Percentiles rank a stretch among this genome's conserved stretches.
phyloP scores from a whole-genome alignment of 2,888 invertebrate genomes.

The Lacanobia oleracea region DNA sequence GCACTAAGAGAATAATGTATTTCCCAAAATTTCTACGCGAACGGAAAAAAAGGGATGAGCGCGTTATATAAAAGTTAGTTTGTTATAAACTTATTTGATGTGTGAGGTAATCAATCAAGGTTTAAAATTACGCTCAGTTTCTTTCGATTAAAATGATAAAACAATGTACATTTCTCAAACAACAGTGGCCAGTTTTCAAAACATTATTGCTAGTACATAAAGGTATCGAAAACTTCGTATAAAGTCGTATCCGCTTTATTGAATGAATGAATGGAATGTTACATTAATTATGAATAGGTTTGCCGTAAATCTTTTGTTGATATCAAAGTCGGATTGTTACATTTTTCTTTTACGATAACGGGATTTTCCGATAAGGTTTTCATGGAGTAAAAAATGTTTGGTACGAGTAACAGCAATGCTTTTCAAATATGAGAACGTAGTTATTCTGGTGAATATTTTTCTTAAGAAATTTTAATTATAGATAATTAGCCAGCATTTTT shows the following conservation, averaged over 20 bases:
- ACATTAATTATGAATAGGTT: constrained; percentile 33
- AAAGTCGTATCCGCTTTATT: constrained; percentile 11
- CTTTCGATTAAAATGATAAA: neutral
- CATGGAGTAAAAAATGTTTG: neutral
- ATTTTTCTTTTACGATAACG: constrained; percentile 22
- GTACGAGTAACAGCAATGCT: neutral
- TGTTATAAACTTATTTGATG: neutral
- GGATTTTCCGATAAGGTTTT: constrained; percentile 6
- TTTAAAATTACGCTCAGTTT: neutral
- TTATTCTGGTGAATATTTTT: neutral
- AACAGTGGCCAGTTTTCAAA: constrained; percentile 14
- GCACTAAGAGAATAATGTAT: too few species aligned
- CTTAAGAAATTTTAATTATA: neutral
- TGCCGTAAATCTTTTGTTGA: constrained; percentile 30
- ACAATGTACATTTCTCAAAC: constrained; percentile 5
- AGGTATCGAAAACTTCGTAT: constrained; percentile 8
- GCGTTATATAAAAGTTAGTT: too few species aligned
- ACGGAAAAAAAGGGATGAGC: too few species aligned
- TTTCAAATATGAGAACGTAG: neutral
- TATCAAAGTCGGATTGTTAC: constrained; percentile 29
- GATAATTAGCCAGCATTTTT: too few species aligned
- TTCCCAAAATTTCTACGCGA: too few species aligned
- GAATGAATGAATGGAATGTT: constrained; percentile 48
- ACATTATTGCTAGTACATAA: neutral
- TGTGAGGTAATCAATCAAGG: too few species aligned